Evolutionary conservation across 2,113 vertebrate genomes (phyloP), one percentile per base, ranked within the genome.

Genomic region (Coregonus clupeaformis): DNA sequence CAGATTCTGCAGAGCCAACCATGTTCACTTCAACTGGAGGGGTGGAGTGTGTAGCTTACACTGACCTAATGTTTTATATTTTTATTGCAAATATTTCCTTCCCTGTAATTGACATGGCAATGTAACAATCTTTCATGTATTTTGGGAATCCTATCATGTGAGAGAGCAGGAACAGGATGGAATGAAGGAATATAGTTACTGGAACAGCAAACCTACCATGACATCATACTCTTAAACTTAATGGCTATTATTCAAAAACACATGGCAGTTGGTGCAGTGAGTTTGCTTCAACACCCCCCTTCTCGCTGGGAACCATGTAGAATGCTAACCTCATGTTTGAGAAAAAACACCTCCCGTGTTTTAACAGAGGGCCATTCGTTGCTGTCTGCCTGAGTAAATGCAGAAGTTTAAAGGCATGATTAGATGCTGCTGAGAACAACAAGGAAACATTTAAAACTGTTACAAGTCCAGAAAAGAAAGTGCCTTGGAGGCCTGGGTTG

Each of bases 171-270:
- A 52, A 16, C 16, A 52, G 49, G 16, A 52, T 1, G 16, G 49
- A 82, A 71, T 80, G 67, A 57, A 81, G 74, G 82, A 89, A 85
- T 86, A 89, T 84, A 84, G 84, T 90, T 91, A 90, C 86, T 90
- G 89, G 87, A 90, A 91, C 76, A 83, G 79, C 80, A 85, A 82
- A 78, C 79, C 70, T 82, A 66, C 71, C 47, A 65, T 88, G 87
- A 89, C 86, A 89, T 89, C 89, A 89, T 71, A 81, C 88, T 86
- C 71, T 90, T 88, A 91, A 91, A 90, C 89, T 83, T 6, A 36
- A 36, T 2, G 86, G 87, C 87, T 78, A 85, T 85, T 87, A 88
- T 89, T 86, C 82, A 86, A 83, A 89, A 89, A 78, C 87, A 85
- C 81, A 82, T 85, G 84, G 82, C 84, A 25, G 22, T 65, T 22